Base-by-base conservation (phyloP, 1,140 invertebrate species). In the Temnothorax nylanderi region DNA sequence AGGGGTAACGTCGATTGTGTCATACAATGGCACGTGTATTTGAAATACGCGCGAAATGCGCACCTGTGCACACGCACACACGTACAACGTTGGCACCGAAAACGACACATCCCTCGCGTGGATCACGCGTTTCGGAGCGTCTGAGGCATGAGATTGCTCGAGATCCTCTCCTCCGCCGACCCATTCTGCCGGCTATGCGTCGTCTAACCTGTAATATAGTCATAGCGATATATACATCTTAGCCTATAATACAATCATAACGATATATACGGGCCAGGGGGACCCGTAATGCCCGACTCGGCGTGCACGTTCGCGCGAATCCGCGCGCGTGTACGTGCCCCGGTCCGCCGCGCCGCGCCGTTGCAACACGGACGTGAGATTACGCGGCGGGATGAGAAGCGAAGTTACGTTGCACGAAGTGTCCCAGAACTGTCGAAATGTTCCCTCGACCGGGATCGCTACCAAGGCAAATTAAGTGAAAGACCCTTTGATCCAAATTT, bases 131-230 rank as follows among this genome's bases (percentile, higher is more conserved):
- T 51, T 11, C 51, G 58, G 21, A 80, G 74, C 44, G 44, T 89
- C 74, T 67, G 87, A 69, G 44, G 58, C 41, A n/a, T 26, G 72
- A 88, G 80, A 74, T 81, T 87, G 77, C 77, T 51, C 56, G 84
- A 11, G 41, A 64, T 77, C 72, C 49, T 88, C 88, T 87, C 77
- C 65, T 37, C 77, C 47, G 80, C 74, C 51, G 58, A 26, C 26
- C 69, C 64, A 71, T 88, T 88, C 81, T 34, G 71, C 80, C 76
- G 44, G 76, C 60, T 51, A 72, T 32, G 69, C 11, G 65, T 49
- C 82, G 87, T 91, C 80, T 85, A 87, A 89, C 89, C 90, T 87
- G 77, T 91, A 91, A 90, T 91, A 90, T 90, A 91, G 90, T 90
- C 89, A 89, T 85, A 75, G 89, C 84, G 58, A 89, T 87, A 85